Conservation (phyloP, 2,113 vertebrate genomes). For the Zosterops lateralis region DNA sequence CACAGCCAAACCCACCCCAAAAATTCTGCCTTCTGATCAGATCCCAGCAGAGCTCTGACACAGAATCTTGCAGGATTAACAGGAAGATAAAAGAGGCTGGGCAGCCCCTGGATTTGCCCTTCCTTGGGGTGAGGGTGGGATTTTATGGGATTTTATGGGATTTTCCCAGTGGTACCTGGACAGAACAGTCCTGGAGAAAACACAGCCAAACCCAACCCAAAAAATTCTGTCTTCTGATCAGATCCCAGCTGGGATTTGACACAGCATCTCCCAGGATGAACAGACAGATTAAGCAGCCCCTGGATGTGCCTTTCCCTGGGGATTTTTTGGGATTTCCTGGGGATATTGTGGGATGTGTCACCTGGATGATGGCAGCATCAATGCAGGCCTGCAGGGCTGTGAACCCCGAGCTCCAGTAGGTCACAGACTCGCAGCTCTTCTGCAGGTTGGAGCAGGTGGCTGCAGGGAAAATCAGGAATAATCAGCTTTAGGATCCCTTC, state of each 20-base stretch:
- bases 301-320: no score
- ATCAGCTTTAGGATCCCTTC: fast-evolving
- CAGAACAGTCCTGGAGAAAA: neutral
- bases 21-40: no score
- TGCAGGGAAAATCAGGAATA: neutral
- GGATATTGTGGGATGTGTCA: neutral
- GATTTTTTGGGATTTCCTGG: fast-evolving
- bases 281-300: no score
- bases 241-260: neutral
- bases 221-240: fast-evolving
- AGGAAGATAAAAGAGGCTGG: no score
- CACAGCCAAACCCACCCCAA: no score
- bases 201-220: neutral
- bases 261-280: neutral
- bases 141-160: neutral
- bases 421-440: conserved; percentile 81
- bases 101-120: no score
- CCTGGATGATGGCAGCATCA: conserved; percentile 92
- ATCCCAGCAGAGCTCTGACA: neutral
- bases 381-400: conserved; percentile 86
- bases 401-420: conserved; percentile 90
- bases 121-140: neutral
- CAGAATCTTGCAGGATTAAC: neutral
- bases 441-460: conserved; percentile 69
- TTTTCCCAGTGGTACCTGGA: neutral